Base-by-base conservation (phyloP, 2,113 vertebrate species). In the Limnothrissa miodon region DNA sequence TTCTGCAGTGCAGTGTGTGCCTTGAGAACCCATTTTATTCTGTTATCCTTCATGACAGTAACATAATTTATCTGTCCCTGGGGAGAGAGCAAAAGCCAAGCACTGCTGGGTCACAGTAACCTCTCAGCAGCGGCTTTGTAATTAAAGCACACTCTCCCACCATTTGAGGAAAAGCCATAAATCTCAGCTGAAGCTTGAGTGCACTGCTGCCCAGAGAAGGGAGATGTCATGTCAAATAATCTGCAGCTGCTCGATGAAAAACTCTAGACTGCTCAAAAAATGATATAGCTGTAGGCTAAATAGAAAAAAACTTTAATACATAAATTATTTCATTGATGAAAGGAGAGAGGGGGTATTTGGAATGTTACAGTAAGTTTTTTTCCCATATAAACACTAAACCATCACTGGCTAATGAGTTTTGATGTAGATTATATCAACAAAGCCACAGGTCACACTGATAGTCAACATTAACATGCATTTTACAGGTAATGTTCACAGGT, bases 101-200 rank as follows among this genome's bases (percentile, higher is more conserved):
- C 80, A 23, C 33, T 74, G 88, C 90, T 92, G 88, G 94, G 94
- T 95, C 94, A 95, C 89, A 83, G 90, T 91, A 93, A 95, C 94
- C 94, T 84, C 0, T 56, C 81, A 88, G 83, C 85, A 84, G 85
- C 81, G 86, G 81, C 83, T 85, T 85, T 6, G 33, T 90, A 92
- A 95, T 93, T 94, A 91, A 83, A 91, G 87, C 62, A 89, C 78
- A 83, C 86, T 89, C 88, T 33, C 92, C 88, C 88, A 89, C 89
- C 29, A 79, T 21, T 74, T 48, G 6, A 86, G 86, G 86, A 86
- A 78, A 89, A 53, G 17, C 81, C 88, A 91, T 93, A 92, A 93
- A 92, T 93, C 90, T 89, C 39, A 25, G 13, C 15, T 74, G 11
- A 74, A 74, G 66, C 19, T 74, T 74, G 33, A 36, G 66, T 33